phyloP scores from a whole-genome alignment of 1,140 invertebrate genomes.

The Anastatus disparis region DNA sequence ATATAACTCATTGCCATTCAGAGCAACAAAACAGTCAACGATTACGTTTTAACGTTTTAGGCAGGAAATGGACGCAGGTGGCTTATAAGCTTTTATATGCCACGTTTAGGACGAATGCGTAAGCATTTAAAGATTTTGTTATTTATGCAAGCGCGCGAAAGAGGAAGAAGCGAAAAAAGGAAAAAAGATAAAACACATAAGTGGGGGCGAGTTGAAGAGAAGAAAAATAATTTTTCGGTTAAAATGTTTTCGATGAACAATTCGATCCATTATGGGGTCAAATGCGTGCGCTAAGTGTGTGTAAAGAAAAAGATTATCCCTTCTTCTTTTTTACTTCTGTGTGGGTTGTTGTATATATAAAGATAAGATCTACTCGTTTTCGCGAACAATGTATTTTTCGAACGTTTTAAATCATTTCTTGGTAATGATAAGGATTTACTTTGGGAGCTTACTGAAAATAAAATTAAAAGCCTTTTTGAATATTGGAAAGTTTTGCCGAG shows the following conservation, averaged over 20 bases:
- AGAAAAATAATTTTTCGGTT: constrained; percentile 9
- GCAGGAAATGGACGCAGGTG: constrained; percentile 43
- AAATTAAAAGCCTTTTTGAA: too few species aligned
- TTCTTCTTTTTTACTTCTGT: too few species aligned
- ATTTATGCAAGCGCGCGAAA: constrained; percentile 38
- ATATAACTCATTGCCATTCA: constrained; percentile 26
- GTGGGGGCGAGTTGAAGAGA: constrained; percentile 23
- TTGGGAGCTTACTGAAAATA: too few species aligned
- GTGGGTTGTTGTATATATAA: too few species aligned
- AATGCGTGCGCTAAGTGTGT: too few species aligned
- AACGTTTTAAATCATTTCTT: constrained; percentile 9
- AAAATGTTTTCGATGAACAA: constrained; percentile 17
- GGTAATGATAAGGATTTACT: constrained; percentile 15
- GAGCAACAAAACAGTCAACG: background rate
- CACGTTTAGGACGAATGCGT: background rate
- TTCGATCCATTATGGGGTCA: background rate
- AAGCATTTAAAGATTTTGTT: constrained; percentile 12
- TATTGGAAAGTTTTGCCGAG: too few species aligned
- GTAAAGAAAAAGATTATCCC: constrained; percentile 1
- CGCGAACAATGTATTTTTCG: constrained; percentile 1
- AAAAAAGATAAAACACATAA: constrained; percentile 6
- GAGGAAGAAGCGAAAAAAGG: constrained; percentile 26
- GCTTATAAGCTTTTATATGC: constrained; percentile 29
- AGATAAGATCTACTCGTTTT: constrained; percentile 9
- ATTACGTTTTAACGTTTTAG: constrained; percentile 13